Base-by-base conservation (phyloP, 2,797 vertebrate genomes). In the Chiroxiphia lanceolata region DNA sequence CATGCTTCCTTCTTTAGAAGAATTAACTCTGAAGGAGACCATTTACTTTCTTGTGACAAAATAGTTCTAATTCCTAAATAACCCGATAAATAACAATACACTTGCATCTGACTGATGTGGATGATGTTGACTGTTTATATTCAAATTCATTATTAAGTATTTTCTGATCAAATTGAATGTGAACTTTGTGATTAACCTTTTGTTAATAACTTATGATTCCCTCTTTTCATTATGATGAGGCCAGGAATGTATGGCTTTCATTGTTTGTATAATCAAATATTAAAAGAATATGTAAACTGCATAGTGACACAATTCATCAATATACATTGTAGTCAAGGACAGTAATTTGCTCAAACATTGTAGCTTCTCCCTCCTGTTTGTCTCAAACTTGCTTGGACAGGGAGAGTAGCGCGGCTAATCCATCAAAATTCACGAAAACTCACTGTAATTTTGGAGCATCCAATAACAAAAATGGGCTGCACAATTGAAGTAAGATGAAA, bases 281-380 rank as follows among this genome's bases (percentile, higher is more conserved):
- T 97, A 96, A 97, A 96, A 97, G 96, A 96, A 96, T 97, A 90
- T 95, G 95, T 97, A 96, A 98, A 98, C n/a, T 98, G 96, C 97
- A 97, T 98, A 96, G 97, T 98, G 98, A 98, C 98, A 98, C 89
- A 93, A 92, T 96, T 97, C 95, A 97, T 98, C 97, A 96, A 98
- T 98, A 98, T 96, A 94, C 98, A 97, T 98, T 98, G 98, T 98
- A 98, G 98, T 98, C 91, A 96, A 97, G 95, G 97, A 98, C 97
- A 98, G 97, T 98, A 98, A 99, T 98, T 99, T 99, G 98, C 97
- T 97, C 98, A 97, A 95, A 97, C 98, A 98, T 98, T 97, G 96
- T 97, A 95, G 96, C 94, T 96, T 97, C 95, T 97, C 98, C 98
- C 95, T 97, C 95, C 96, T 97, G 96, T 97, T 98, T 98, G 95